phyloP scores from a whole-genome alignment of 2,888 invertebrate genomes.

The Athrips mouffetella region DNA sequence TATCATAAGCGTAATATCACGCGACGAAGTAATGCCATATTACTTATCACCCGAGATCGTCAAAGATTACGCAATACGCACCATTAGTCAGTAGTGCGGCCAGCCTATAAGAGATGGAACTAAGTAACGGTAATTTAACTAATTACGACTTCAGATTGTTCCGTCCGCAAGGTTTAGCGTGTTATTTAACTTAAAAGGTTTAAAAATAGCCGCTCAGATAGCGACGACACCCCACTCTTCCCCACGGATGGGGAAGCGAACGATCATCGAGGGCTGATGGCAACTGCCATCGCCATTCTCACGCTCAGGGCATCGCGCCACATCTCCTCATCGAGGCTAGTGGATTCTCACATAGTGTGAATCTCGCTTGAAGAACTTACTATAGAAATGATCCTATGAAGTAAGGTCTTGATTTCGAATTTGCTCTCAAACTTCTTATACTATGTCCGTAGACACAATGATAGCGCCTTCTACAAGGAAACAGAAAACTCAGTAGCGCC shows the following conservation, averaged over 20 bases:
- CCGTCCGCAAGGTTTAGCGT: too few species aligned
- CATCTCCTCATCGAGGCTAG: constrained; percentile 32
- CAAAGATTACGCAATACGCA: too few species aligned
- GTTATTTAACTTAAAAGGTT: neutral
- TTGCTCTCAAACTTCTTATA: neutral
- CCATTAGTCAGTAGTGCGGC: too few species aligned
- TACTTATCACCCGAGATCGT: too few species aligned
- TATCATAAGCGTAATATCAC: too few species aligned
- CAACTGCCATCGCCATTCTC: constrained; percentile 27
- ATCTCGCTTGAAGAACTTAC: constrained; percentile 18
- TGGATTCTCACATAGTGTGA: constrained; percentile 27
- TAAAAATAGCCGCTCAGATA: constrained; percentile 30
- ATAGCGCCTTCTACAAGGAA: constrained; percentile 14
- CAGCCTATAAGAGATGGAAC: too few species aligned
- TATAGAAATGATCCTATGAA: constrained; percentile 27
- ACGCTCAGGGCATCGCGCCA: constrained; percentile 32
- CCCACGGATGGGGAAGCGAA: constrained; percentile 24
- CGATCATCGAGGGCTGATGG: constrained; percentile 36
- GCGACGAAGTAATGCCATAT: too few species aligned
- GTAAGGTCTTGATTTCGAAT: constrained; percentile 26
- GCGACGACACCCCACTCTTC: constrained; percentile 32
- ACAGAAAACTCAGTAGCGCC: too few species aligned
- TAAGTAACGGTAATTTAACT: too few species aligned
- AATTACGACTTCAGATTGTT: too few species aligned
- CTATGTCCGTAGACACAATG: constrained; percentile 4